Evolutionary conservation across 2,888 invertebrate genomes (phyloP), one percentile per base, ranked within the genome.

Genomic region (Cecidostiba fungosa): DNA sequence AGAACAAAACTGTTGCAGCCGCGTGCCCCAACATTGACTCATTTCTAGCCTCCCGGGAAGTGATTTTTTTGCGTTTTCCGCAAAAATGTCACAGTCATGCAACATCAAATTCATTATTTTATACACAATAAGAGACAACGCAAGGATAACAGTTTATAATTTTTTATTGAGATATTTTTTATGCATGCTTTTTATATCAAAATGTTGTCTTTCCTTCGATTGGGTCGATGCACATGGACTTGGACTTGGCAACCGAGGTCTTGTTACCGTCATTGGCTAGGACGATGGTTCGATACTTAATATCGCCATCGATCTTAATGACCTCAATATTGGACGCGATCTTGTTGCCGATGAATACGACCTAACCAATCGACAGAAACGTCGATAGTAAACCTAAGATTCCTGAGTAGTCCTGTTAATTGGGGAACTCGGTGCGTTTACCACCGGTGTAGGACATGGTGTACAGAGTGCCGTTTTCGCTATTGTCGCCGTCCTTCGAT

Each of bases 321-420:
- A 98, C 96, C 94, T 99, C 98, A 87, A 99, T 97, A 88, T 98
- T 98, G 82, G 98, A 97, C 1, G 98, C 97, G 3, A 96, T 95
- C 59, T 97, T 95, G 91, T 99, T 99, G 39, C 98, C 98, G 93
- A 99, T 96, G 92, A 97, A 99, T 99, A 82, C 98, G 95, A 4
- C 99, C 99, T 32, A 99, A 95, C 99, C 99, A 99, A 93, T 99
- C 99, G 91, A 99, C 97, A 0, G 99, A 62, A 99, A 95, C 0
- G 97, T 96, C 54, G 97, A 97, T 0, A 99, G 98, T 0, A 98
- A 97, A 0, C 99, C 98, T 12, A 98, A 97, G 76, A 98, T 95
- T n/a, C 98, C 98, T 0, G 96, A 95, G 89, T 97, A 97, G 6
- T 94, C 87, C 72, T 82, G 82, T 0, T 92, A 90, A n/a, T 97